Conservation (phyloP, 2,888 invertebrate genomes). For the Melieria crassipennis region DNA sequence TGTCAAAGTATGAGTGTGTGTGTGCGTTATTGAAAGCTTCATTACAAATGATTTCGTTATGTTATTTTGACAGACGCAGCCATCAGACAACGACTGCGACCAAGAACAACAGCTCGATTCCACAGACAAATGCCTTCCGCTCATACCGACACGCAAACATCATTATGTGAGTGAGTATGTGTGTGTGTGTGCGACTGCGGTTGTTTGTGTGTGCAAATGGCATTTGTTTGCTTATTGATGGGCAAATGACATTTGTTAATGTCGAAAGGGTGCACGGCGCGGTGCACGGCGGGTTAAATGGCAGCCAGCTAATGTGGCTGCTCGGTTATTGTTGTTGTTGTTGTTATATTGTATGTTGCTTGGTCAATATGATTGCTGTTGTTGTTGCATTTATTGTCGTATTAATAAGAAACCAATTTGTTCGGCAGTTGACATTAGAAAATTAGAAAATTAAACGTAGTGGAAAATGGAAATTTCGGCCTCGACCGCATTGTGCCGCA, state of each 20-base stretch:
- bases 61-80: not conserved
- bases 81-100: not conserved
- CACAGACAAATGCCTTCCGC: not conserved
- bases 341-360: conserved; percentile 3
- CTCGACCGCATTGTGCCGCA: no score
- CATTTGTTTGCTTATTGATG: conserved; percentile 28
- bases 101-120: not conserved
- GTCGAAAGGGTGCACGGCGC: conserved; percentile 24
- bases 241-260: conserved; percentile 29
- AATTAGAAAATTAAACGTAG: conserved; percentile 2
- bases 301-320: conserved; percentile 28
- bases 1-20: not conserved
- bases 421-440: not conserved
- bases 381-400: conserved; percentile 4
- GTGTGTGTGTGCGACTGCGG: not conserved
- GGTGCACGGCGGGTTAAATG: not conserved
- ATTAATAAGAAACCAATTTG: not conserved
- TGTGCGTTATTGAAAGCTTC: not conserved
- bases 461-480: not conserved
- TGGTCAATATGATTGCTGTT: conserved; percentile 17
- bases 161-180: not conserved
- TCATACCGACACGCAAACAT: not conserved
- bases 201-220: not conserved
- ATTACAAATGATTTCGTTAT: conserved; percentile 3
- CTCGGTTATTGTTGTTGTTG: conserved; percentile 19